Conservation (phyloP, 1,140 invertebrate species). For the Himalopsyche phryganea region DNA sequence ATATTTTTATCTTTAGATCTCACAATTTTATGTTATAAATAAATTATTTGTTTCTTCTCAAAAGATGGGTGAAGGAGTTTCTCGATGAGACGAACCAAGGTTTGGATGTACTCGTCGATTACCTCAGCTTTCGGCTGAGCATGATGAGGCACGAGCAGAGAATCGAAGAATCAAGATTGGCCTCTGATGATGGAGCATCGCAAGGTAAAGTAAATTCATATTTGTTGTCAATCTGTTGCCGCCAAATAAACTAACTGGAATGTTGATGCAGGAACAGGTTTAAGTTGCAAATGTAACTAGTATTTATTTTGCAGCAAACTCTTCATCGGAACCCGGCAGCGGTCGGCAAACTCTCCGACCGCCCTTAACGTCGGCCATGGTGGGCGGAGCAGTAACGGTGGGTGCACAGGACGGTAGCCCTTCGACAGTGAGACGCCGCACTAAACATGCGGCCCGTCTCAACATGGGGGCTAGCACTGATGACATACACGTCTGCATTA, state of each 20-base stretch:
- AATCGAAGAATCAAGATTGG: slow-evolving; percentile 66
- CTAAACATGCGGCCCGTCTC: slow-evolving; percentile 80
- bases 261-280: too few species aligned
- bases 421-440: slow-evolving; percentile 56
- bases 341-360: slow-evolving; percentile 34
- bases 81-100: slow-evolving; percentile 94
- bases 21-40: too few species aligned
- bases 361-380: slow-evolving; percentile 36
- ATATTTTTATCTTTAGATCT: too few species aligned
- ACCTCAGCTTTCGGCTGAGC: slow-evolving; percentile 87
- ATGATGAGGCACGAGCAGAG: slow-evolving; percentile 89
- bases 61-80: slow-evolving; percentile 97
- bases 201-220: slow-evolving; percentile 17
- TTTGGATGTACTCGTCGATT: slow-evolving; percentile 94
- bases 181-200: slow-evolving; percentile 61
- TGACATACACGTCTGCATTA: slow-evolving; percentile 98
- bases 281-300: too few species aligned
- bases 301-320: too few species aligned
- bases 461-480: slow-evolving; percentile 98
- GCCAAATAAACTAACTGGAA: too few species aligned
- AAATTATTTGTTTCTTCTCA: too few species aligned
- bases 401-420: slow-evolving; percentile 39
- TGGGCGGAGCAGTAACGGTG: slow-evolving; percentile 15
- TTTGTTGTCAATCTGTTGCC: too few species aligned
- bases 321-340: neutral